A percentile compares a stretch with the other conserved stretches of the same genome.
Conservation (phyloP, 1,140 invertebrate species). For the Calliphora vicina region DNA sequence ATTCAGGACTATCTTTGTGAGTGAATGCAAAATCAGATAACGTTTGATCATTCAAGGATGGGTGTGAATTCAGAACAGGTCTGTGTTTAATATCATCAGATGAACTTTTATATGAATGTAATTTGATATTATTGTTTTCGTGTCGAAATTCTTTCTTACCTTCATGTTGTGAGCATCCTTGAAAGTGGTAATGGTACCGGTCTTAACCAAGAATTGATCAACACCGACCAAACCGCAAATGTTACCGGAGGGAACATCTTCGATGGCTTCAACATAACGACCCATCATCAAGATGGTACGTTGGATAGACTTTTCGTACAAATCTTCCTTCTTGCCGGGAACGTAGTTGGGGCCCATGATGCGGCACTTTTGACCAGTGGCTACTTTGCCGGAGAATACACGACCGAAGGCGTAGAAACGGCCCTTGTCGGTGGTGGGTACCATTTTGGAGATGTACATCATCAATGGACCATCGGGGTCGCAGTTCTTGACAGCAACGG, state of each 20-base stretch:
- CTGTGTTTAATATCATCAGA: conserved; percentile 44
- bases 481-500: conserved; percentile 89
- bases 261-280: conserved; percentile 98
- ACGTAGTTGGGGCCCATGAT: conserved; percentile 99
- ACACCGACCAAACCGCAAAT: conserved; percentile 99
- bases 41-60: conserved; percentile 31
- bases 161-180: conserved; percentile 99
- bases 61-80: conserved; percentile 44
- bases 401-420: conserved; percentile 99
- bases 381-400: conserved; percentile 96
- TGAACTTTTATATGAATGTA: background rate
- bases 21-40: conserved; percentile 23
- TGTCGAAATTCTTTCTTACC: too few relatives aligned
- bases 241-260: conserved; percentile 99
- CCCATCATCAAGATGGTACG: conserved; percentile 99
- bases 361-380: conserved; percentile 94
- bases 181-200: conserved; percentile 98
- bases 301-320: conserved; percentile 99
- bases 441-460: conserved; percentile 99
- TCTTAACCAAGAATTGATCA: conserved; percentile 99
- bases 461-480: conserved; percentile 96
- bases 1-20: background rate
- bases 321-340: conserved; percentile 98
- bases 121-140: background rate
- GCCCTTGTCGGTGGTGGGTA: conserved; percentile 99